These are phyloP conservation scores for Leptopilina boulardi DNA, from an alignment of 1,140 invertebrate species.

Conservation along the genomic window DNA sequence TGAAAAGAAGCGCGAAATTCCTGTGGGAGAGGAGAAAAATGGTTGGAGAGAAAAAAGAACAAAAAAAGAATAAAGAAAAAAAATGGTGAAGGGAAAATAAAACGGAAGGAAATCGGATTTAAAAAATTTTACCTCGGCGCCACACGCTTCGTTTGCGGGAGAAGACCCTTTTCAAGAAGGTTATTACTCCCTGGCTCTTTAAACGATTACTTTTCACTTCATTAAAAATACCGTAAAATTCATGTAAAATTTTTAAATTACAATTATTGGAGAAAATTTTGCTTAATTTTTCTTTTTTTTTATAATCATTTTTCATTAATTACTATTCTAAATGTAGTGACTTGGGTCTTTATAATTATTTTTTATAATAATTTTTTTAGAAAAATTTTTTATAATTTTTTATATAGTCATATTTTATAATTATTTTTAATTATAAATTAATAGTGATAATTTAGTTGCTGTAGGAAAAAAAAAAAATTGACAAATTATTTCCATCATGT, in stretches of 20 bases:
- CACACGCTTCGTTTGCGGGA: constrained; percentile 18
- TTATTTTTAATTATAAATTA: too few relatives aligned
- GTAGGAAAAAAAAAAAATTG: too few relatives aligned
- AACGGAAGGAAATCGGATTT: constrained; percentile 39
- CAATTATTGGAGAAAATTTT: not conserved
- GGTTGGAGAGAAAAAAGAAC: constrained; percentile 28
- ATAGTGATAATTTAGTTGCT: too few relatives aligned
- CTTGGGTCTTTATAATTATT: too few relatives aligned
- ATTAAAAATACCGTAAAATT: not conserved
- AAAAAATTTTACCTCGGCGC: constrained; percentile 14
- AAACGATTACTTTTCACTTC: constrained; percentile 13
- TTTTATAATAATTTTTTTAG: too few relatives aligned
- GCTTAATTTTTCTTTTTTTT: not conserved
- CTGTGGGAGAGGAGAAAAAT: constrained; percentile 23
- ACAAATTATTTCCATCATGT: too few relatives aligned
- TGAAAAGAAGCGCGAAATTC: constrained; percentile 39
- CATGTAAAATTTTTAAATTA: not conserved
- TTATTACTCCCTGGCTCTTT: constrained; percentile 5
- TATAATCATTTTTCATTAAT: too few relatives aligned
- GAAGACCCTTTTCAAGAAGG: constrained; percentile 7
- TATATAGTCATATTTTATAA: too few relatives aligned
- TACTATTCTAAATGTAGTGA: too few relatives aligned
- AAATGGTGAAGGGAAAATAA: constrained; percentile 7
- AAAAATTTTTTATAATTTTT: too few relatives aligned
- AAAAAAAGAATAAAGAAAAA: not conserved